Conservation (phyloP, 1,140 invertebrate species). For the Diploscapter pachys region DNA sequence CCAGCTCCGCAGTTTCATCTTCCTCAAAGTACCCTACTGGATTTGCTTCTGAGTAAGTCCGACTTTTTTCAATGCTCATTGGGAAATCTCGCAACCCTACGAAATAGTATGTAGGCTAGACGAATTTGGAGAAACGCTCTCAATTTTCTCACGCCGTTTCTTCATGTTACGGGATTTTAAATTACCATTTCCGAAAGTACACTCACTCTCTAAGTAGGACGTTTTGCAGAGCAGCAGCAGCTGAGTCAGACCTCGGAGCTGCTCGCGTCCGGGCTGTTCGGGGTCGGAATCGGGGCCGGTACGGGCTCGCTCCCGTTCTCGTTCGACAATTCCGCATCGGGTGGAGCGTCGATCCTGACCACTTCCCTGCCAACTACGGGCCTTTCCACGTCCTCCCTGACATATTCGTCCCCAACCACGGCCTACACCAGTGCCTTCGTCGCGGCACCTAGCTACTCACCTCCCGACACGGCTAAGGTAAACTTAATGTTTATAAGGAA, state of each 20-base stretch:
- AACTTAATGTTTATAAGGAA: too few relatives aligned
- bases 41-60: constrained; percentile 10
- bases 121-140: neutral
- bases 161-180: neutral
- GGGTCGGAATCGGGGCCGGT: neutral
- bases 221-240: constrained; percentile 15
- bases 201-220: too few relatives aligned
- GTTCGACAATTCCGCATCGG: constrained; percentile 1
- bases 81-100: neutral
- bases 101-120: constrained; percentile 4
- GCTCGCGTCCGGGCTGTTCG: constrained; percentile 10
- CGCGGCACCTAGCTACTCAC: too few relatives aligned
- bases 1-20: constrained; percentile 6
- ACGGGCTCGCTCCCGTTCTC: neutral
- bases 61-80: neutral
- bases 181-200: neutral
- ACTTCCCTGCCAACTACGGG: neutral
- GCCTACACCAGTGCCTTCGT: too few relatives aligned
- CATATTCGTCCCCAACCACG: too few relatives aligned
- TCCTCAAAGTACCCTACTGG: constrained; percentile 11
- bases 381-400: too few relatives aligned
- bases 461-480: too few relatives aligned
- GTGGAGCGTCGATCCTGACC: neutral
- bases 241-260: neutral
- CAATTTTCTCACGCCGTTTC: constrained; percentile 5